phyloP scores from a whole-genome alignment of 2,113 vertebrate species.

The Gobiocypris rarus region DNA sequence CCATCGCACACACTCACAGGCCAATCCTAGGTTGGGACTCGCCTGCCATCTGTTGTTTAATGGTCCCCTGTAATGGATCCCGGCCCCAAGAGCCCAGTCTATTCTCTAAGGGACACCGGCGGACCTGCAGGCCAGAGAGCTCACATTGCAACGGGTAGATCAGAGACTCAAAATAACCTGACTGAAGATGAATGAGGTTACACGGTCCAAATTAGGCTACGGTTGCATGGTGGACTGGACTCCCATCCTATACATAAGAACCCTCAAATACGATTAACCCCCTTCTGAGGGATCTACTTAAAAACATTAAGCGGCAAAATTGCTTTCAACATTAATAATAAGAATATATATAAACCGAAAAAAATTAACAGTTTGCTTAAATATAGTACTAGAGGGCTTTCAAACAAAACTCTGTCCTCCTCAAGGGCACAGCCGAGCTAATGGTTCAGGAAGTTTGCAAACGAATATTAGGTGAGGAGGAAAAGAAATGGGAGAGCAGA shows the following conservation, averaged over 20 bases:
- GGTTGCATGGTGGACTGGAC: background rate
- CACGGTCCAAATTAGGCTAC: constrained; percentile 25
- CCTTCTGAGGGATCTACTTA: background rate
- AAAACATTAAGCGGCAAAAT: too few species aligned
- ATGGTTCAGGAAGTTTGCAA: constrained; percentile 34
- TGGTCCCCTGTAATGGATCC: constrained; percentile 47
- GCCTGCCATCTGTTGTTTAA: constrained; percentile 63
- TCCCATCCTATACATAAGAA: background rate
- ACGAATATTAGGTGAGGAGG: constrained; percentile 16
- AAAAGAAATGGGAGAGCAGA: constrained; percentile 36
- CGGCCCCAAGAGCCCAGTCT: constrained; percentile 12
- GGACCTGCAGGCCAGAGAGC: background rate
- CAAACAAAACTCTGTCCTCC: constrained; percentile 19
- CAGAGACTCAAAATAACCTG: constrained; percentile 24
- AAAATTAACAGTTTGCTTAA: too few species aligned
- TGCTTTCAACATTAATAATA: too few species aligned
- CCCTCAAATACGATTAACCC: background rate
- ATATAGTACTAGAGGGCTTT: too few species aligned
- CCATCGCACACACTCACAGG: constrained; percentile 24
- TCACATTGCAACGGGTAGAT: constrained; percentile 17
- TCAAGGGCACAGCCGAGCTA: constrained; percentile 36
- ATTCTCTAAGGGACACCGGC: constrained; percentile 4
- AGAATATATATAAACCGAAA: too few species aligned
- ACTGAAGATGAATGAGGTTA: constrained; percentile 47
- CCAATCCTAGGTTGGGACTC: constrained; percentile 42